phyloP scores from a whole-genome alignment of 2,113 vertebrate species.

The Carlito syrichta region DNA sequence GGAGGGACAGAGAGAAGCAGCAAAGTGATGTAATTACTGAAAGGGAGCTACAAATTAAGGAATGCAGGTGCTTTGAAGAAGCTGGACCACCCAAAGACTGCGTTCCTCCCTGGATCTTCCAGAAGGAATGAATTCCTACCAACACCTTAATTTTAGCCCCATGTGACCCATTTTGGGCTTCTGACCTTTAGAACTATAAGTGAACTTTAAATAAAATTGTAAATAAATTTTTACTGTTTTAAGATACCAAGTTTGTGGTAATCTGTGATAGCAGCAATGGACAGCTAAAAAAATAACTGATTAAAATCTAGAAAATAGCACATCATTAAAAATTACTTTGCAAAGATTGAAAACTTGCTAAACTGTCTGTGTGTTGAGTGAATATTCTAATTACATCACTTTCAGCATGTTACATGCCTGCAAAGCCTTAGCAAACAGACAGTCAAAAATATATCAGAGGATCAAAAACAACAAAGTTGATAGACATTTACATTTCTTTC shows the following conservation, averaged over 20 bases:
- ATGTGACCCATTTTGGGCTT: neutral
- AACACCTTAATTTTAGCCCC: neutral
- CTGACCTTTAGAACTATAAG: neutral
- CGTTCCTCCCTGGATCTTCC: neutral
- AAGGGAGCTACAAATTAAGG: neutral
- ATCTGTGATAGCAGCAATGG: neutral
- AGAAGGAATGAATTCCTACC: neutral
- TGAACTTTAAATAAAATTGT: neutral
- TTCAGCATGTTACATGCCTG: neutral
- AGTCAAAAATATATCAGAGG: neutral
- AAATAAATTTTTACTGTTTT: neutral
- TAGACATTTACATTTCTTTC: neutral
- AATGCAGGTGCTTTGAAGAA: neutral
- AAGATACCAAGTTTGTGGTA: neutral
- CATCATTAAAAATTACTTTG: neutral
- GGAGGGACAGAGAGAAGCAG: neutral
- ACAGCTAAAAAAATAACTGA: neutral
- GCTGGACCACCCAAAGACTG: neutral
- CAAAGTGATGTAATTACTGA: no score
- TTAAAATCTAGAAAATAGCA: neutral
- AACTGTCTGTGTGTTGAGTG: neutral
- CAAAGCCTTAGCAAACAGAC: neutral
- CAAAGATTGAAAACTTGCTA: neutral
- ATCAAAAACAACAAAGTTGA: neutral
- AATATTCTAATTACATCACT: neutral